Conservation (phyloP, 2,797 vertebrate genomes). For the Sarcophilus harrisii region DNA sequence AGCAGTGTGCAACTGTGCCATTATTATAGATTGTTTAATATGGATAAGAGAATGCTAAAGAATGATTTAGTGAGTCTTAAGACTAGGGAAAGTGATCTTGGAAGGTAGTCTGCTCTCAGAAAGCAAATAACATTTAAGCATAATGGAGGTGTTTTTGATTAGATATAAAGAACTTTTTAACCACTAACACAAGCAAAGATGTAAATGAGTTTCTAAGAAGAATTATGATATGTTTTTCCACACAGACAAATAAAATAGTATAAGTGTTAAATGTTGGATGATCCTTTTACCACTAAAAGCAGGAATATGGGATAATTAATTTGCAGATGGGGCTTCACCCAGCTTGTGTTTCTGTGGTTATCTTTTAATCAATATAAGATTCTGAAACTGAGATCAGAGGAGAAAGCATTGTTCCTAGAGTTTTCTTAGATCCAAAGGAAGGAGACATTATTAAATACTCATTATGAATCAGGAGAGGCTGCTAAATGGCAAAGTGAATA, state of each 20-base stretch:
- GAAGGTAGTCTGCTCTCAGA: background rate
- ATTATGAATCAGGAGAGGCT: background rate
- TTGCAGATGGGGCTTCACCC: no score
- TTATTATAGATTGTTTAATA: background rate
- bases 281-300: background rate
- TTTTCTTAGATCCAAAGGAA: background rate
- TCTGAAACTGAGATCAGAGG: background rate
- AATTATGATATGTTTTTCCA: background rate
- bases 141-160: background rate
- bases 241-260: background rate
- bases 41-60: background rate
- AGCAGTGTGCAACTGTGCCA: background rate
- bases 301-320: background rate
- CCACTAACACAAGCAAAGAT: background rate
- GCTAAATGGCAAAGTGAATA: background rate
- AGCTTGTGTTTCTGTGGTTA: background rate
- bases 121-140: background rate
- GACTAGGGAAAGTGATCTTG: background rate
- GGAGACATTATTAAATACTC: background rate
- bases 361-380: background rate
- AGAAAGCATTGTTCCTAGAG: background rate
- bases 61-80: background rate
- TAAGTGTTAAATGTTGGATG: background rate
- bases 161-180: background rate
- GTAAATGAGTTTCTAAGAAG: background rate